A percentile compares a stretch with the other conserved stretches of the same genome.
Evolutionary conservation across 2,888 invertebrate species (phyloP).

Genomic region (Stenotaenia linearis): DNA sequence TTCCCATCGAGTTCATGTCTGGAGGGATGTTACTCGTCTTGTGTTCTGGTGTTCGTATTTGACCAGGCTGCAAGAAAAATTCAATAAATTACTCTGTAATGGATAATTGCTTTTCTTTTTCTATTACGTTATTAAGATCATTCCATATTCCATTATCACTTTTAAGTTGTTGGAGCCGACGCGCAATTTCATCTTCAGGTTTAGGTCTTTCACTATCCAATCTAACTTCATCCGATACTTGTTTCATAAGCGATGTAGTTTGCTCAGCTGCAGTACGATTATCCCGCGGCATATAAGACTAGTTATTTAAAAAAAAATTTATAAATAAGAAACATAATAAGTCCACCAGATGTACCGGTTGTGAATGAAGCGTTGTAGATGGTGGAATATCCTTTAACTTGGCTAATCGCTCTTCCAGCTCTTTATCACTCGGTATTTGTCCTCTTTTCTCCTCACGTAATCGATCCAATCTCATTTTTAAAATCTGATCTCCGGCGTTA

Average conservation of each 20-base stretch:
- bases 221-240: constrained; percentile 37
- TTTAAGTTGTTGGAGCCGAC: constrained; percentile 52
- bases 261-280: constrained; percentile 4
- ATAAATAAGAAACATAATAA: not conserved
- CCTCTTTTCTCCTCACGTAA: not conserved
- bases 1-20: not conserved
- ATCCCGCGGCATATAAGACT: constrained; percentile 20
- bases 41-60: not conserved
- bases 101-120: not conserved
- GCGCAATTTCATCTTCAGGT: constrained; percentile 42
- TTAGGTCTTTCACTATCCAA: constrained; percentile 38
- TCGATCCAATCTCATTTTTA: not conserved
- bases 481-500: not conserved
- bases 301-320: not conserved
- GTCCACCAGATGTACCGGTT: constrained; percentile 34
- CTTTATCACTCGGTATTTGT: not conserved
- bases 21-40: not conserved
- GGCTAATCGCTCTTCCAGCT: constrained; percentile 46
- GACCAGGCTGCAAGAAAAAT: constrained; percentile 1
- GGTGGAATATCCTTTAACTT: constrained; percentile 57
- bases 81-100: not conserved
- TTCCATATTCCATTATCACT: constrained; percentile 50
- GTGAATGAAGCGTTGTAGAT: constrained; percentile 42
- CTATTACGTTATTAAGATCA: constrained; percentile 28
- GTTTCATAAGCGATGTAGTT: not conserved